Conservation (phyloP, 2,797 vertebrate species). For the Craterocephalus amniculus region DNA sequence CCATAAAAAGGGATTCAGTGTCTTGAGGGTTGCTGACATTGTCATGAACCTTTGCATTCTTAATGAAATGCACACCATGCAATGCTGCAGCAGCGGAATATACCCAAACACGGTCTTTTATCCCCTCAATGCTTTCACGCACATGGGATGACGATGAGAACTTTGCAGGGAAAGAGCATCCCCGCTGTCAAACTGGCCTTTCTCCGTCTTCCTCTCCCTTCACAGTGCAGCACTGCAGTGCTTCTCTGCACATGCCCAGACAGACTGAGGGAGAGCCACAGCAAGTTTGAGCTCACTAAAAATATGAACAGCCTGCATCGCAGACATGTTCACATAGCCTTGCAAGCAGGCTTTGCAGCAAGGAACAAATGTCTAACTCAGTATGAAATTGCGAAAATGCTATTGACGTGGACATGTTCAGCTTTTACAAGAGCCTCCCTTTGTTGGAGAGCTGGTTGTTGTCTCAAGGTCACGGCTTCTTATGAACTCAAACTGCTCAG, state of each 20-base stretch:
- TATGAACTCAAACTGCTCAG: conserved; percentile 26
- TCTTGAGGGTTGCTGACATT: conserved; percentile 30
- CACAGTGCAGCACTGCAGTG: conserved; percentile 77
- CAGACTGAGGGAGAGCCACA: conserved; percentile 60
- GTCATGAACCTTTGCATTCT: conserved; percentile 42
- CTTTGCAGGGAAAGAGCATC: conserved; percentile 48
- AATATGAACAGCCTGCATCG: conserved; percentile 64
- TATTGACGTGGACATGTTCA: neutral
- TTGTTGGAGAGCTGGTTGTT: conserved; percentile 23
- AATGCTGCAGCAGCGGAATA: conserved; percentile 15
- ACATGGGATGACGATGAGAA: conserved; percentile 31
- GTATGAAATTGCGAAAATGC: conserved; percentile 6
- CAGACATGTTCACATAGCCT: conserved; percentile 17
- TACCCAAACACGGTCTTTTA: conserved; percentile 26
- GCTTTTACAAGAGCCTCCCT: conserved; percentile 19
- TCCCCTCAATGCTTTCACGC: conserved; percentile 41
- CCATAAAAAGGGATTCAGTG: conserved; percentile 23
- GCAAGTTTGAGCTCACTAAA: conserved; percentile 69
- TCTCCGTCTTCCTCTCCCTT: conserved; percentile 53
- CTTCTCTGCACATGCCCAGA: conserved; percentile 80
- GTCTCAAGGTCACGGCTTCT: conserved; percentile 67
- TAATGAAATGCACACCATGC: conserved; percentile 25
- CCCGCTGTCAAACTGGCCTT: conserved; percentile 55
- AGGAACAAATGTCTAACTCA: conserved; percentile 3
- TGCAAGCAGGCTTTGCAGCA: conserved; percentile 6